A percentile compares a stretch with the other conserved stretches of the same genome.
Conservation (phyloP, 1,140 invertebrate genomes). For the Spodoptera litura region DNA sequence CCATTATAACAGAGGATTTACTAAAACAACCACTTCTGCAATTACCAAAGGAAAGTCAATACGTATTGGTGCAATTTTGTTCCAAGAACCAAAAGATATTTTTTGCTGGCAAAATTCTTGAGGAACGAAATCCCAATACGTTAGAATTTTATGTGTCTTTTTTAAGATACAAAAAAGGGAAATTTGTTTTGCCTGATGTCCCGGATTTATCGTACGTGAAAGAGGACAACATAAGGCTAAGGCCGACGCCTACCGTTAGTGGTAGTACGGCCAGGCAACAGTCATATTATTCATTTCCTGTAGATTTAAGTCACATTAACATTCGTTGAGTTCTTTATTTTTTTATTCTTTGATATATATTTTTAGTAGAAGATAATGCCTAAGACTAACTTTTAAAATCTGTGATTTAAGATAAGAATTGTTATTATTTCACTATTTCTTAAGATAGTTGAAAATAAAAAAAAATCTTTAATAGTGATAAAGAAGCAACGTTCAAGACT, state of each 20-base stretch:
- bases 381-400: too few relatives aligned
- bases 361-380: too few relatives aligned
- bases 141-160: constrained; percentile 49
- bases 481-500: too few relatives aligned
- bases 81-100: constrained; percentile 49
- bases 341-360: not conserved
- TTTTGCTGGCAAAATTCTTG: constrained; percentile 50
- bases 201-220: constrained; percentile 52
- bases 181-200: constrained; percentile 44
- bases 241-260: constrained; percentile 44
- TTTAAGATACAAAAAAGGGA: constrained; percentile 38
- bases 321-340: constrained; percentile 5
- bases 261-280: constrained; percentile 47
- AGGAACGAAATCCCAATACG: constrained; percentile 50
- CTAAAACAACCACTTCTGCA: constrained; percentile 19
- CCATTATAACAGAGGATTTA: constrained; percentile 26
- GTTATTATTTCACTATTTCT: too few relatives aligned
- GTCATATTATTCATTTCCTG: constrained; percentile 48
- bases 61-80: constrained; percentile 42
- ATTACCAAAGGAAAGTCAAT: constrained; percentile 39
- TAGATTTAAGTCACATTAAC: constrained; percentile 42
- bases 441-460: too few relatives aligned
- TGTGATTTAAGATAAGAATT: too few relatives aligned
- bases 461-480: too few relatives aligned
- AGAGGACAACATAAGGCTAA: constrained; percentile 50